Evolutionary conservation across 2,888 invertebrate genomes (phyloP).

Genomic region (Conops quadrifasciatus): DNA sequence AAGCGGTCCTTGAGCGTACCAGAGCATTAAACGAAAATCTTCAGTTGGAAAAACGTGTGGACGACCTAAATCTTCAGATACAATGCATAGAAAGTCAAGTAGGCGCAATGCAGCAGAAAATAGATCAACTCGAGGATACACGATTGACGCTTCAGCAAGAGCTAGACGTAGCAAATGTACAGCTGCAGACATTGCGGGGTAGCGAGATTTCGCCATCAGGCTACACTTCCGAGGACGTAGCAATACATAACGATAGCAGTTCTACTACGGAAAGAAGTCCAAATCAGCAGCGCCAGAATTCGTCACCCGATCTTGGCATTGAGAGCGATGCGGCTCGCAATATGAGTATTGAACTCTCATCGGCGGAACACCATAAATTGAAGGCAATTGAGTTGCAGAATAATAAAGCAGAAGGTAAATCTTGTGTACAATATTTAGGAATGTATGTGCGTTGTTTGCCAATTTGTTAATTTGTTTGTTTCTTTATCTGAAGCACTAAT

Average conservation of each 20-base stretch:
- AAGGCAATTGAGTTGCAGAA: constrained; percentile 64
- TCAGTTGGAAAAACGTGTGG: constrained; percentile 68
- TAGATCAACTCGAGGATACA: constrained; percentile 48
- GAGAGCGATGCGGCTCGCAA: constrained; percentile 79
- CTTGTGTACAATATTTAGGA: background rate
- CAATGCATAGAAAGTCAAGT: constrained; percentile 52
- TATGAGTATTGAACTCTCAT: constrained; percentile 66
- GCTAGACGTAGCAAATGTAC: constrained; percentile 52
- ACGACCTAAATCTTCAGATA: constrained; percentile 52
- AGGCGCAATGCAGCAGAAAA: constrained; percentile 51
- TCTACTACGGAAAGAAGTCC: background rate
- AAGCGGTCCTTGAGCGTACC: constrained; percentile 77
- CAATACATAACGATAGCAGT: constrained; percentile 28
- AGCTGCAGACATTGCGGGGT: constrained; percentile 51
- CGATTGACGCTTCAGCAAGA: constrained; percentile 53
- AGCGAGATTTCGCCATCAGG: constrained; percentile 63
- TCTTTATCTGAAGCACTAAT: no score
- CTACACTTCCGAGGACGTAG: constrained; percentile 66
- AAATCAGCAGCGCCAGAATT: constrained; percentile 58
- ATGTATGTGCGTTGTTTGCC: no score
- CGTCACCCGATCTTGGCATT: constrained; percentile 89
- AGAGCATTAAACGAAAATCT: constrained; percentile 76
- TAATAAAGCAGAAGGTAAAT: constrained; percentile 27
- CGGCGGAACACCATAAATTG: constrained; percentile 58
- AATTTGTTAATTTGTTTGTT: no score